phyloP scores from a whole-genome alignment of 2,113 vertebrate species.

The Jacana jacana region DNA sequence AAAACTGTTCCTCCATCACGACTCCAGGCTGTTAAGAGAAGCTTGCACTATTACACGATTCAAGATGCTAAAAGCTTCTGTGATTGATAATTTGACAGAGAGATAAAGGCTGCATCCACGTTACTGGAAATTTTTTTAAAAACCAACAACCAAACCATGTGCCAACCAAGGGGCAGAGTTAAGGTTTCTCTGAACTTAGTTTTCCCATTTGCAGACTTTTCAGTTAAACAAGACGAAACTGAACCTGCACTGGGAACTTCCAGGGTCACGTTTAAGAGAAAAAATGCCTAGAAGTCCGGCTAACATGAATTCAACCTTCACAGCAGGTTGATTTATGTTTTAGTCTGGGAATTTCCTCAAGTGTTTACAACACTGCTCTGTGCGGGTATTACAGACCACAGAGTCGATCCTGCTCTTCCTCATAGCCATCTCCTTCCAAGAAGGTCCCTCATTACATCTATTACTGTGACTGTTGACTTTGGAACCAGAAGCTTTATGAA shows the following conservation, averaged over 20 bases:
- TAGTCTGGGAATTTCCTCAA: conserved; percentile 39
- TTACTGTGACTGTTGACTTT: not conserved
- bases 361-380: not conserved
- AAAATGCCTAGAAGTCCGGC: not conserved
- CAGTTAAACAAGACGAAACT: not conserved
- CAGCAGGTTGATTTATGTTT: not conserved
- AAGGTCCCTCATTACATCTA: not conserved
- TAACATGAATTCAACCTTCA: not conserved
- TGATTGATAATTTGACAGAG: not conserved
- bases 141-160: too few species aligned
- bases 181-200: not conserved
- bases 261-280: not conserved
- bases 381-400: not conserved
- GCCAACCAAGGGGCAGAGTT: not conserved
- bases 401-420: not conserved
- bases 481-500: not conserved
- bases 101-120: not conserved
- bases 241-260: not conserved
- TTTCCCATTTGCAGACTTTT: not conserved
- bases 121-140: not conserved
- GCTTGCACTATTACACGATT: not conserved
- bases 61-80: conserved; percentile 18
- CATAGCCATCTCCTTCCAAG: not conserved
- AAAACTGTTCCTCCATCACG: not conserved
- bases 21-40: not conserved